These are phyloP conservation scores for Tenebrio molitor DNA, from an alignment of 1,140 invertebrate species.

Conservation along the genomic window DNA sequence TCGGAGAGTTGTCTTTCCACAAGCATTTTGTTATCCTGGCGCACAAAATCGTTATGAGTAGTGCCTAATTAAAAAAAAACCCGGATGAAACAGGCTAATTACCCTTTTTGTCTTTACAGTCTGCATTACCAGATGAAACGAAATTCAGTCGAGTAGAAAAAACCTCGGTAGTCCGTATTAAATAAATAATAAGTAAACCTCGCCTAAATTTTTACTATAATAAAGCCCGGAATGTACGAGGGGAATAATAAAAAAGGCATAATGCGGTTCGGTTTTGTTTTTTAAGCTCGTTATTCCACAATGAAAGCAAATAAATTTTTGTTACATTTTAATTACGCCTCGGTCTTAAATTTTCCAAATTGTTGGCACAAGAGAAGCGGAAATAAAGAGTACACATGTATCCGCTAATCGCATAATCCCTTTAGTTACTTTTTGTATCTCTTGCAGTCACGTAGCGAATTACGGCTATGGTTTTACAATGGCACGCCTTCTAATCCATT, in stretches of 20 bases:
- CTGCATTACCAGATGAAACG: constrained; percentile 34
- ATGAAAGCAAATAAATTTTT: constrained; percentile 41
- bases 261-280: constrained; percentile 21
- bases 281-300: constrained; percentile 15
- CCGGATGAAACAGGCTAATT: background rate
- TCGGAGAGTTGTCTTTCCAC: too few relatives aligned
- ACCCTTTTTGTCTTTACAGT: too few relatives aligned
- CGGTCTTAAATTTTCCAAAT: constrained; percentile 46
- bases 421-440: constrained; percentile 47
- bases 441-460: constrained; percentile 51
- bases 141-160: constrained; percentile 13
- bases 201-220: constrained; percentile 1
- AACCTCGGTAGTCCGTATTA: background rate
- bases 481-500: constrained; percentile 52
- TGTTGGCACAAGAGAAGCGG: constrained; percentile 42
- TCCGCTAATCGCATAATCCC: constrained; percentile 55
- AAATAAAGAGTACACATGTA: constrained; percentile 53
- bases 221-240: background rate
- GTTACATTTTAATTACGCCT: constrained; percentile 42
- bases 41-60: too few relatives aligned
- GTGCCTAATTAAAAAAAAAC: background rate
- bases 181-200: constrained; percentile 29
- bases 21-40: constrained; percentile 25
- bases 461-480: constrained; percentile 50
- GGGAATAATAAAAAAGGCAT: constrained; percentile 9